Evolutionary conservation across 23 tunicate genomes (phyloP), one percentile per base, ranked within the genome.

Genomic region (Trididemnum nubilum): DNA sequence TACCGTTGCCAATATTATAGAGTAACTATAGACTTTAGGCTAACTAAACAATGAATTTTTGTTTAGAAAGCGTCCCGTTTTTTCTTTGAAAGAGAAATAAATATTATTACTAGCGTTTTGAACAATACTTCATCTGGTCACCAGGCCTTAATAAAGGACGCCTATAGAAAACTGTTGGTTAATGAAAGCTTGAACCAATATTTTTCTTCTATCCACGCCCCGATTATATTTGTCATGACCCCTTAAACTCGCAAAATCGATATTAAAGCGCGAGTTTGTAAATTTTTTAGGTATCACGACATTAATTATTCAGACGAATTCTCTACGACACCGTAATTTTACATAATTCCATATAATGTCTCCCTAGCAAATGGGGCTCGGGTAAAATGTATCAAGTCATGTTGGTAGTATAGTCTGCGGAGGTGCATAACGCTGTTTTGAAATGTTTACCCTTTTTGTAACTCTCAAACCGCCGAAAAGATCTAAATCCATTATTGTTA

Each of bases 51-150:
- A 67, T 9, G 22, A 9, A 26, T 4, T 67, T 9, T 12, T 67
- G 37, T 67, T 67, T 67, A n/a, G 4, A 32, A 67, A 33, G 22
- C 7, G 2, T 3, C 7, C 7, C 33, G 74, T 38, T 67, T n/a
- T n/a, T 44, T 44, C 54, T 44, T 44, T 44, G 54, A 33, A 67
- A 33, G 18, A 67, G 74, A 67, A 32, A 33, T 9, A 67, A 67
- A 67, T 67, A 67, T 67, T 67, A 67, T 67, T 67, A 67, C 33
- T 67, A 24, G 74, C 37, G 31, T 2, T 2, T 2, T 5, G 74
- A 67, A 67, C 74, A 67, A 67, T 67, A 38, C 74, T n/a, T 33
- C 15, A 67, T 67, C 7, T 33, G 74, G 9, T n/a, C 7, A 5
- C 7, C 38, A n/a, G 19, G 37, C 12, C 74, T 33, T 33, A 12